Evolutionary conservation across 2,888 invertebrate species (phyloP).

Genomic region (Pomacea canaliculata): DNA sequence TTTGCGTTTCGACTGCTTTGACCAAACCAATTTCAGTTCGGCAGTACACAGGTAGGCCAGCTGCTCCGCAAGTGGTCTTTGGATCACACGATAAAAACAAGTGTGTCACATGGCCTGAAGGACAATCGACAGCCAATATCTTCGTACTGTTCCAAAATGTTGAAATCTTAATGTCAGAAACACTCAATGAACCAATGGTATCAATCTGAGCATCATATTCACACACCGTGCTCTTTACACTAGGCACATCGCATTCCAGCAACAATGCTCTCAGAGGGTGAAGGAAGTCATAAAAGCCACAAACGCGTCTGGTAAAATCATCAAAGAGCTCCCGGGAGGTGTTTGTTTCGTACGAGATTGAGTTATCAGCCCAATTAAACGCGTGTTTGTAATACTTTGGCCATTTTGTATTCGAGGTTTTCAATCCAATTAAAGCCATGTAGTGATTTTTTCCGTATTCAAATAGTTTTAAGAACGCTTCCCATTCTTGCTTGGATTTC

Average conservation of each 20-base stretch:
- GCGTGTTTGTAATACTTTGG: slow-evolving; percentile 4
- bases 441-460: background rate
- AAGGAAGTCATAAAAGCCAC: background rate
- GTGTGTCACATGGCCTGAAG: slow-evolving; percentile 8
- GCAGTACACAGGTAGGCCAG: background rate
- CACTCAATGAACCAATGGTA: no score
- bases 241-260: no score
- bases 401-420: background rate
- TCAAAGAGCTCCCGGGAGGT: background rate
- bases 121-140: background rate
- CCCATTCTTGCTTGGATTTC: slow-evolving; percentile 12
- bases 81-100: slow-evolving; percentile 9
- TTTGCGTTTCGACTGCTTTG: background rate
- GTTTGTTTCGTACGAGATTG: background rate
- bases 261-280: no score
- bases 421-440: background rate
- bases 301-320: background rate
- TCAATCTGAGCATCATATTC: no score
- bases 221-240: no score
- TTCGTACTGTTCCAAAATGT: background rate
- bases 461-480: background rate
- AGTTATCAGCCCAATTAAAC: slow-evolving; percentile 9
- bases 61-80: background rate
- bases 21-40: background rate
- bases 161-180: no score